phyloP scores from a whole-genome alignment of 2,888 invertebrate species.

The Sesia apiformis region DNA sequence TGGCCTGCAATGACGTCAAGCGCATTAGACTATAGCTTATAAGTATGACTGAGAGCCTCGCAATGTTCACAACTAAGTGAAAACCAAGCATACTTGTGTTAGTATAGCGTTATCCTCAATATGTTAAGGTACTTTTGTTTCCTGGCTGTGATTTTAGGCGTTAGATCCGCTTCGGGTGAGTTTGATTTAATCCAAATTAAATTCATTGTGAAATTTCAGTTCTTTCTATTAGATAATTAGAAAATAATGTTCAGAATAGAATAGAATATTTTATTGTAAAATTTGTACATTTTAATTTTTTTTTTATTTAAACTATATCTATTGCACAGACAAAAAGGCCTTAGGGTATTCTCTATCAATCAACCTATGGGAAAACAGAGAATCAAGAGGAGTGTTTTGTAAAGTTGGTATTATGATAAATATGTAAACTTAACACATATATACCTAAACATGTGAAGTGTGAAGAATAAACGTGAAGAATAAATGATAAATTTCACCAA shows the following conservation, averaged over 20 bases:
- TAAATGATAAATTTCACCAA: no score
- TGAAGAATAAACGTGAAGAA: no score
- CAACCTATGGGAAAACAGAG: no score
- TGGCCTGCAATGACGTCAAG: not conserved
- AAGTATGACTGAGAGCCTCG: not conserved
- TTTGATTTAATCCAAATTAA: not conserved
- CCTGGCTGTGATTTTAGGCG: constrained; percentile 32
- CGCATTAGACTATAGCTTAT: not conserved
- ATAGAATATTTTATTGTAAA: not conserved
- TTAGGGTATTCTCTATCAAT: no score
- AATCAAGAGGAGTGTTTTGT: no score
- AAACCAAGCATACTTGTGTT: not conserved
- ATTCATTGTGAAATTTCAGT: not conserved
- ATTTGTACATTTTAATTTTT: no score
- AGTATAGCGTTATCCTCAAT: not conserved
- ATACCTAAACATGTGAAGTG: no score
- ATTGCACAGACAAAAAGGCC: no score
- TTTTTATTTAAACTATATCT: no score
- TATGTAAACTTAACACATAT: no score
- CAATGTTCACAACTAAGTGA: not conserved
- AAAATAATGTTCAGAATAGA: not conserved
- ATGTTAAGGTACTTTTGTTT: constrained; percentile 36
- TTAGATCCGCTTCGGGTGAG: constrained; percentile 34
- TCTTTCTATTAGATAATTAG: not conserved
- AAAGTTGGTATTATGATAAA: no score